A percentile compares a stretch with the other conserved stretches of the same genome.
phyloP scores from a whole-genome alignment of 2,797 vertebrate species.

The Dendrocincla fuliginosa region DNA sequence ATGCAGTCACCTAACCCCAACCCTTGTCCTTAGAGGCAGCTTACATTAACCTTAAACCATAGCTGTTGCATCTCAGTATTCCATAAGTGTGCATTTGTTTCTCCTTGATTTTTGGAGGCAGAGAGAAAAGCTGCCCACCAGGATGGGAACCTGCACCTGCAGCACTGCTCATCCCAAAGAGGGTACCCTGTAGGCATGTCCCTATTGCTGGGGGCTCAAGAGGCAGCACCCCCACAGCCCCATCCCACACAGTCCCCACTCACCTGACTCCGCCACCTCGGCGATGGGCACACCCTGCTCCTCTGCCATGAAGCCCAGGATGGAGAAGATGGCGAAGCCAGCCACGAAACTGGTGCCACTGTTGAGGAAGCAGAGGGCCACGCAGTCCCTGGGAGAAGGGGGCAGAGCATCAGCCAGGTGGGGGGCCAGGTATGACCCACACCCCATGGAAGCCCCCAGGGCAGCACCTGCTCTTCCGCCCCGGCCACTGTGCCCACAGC shows the following conservation, averaged over 20 bases:
- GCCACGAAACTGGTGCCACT: slow-evolving; percentile 91
- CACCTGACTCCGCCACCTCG: slow-evolving; percentile 90
- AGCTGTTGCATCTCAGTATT: not conserved
- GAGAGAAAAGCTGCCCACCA: not conserved
- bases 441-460: not conserved
- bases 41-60: not conserved
- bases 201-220: fast-evolving
- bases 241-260: not conserved
- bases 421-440: not conserved
- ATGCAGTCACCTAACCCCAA: not conserved
- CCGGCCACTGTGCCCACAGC: not conserved
- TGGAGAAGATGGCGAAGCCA: slow-evolving; percentile 93
- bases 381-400: slow-evolving; percentile 80
- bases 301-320: slow-evolving; percentile 91
- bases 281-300: slow-evolving; percentile 91
- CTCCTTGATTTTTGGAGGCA: not conserved
- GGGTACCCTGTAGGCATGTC: not conserved
- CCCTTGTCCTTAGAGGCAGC: not conserved
- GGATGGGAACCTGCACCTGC: not conserved
- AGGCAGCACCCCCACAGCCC: fast-evolving
- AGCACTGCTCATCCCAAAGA: fast-evolving
- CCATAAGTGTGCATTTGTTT: not conserved
- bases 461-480: not conserved
- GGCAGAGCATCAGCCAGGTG: not conserved
- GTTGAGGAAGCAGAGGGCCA: slow-evolving; percentile 88